These are phyloP conservation scores for Sinohyriopsis cumingii DNA, from an alignment of 2,888 invertebrate genomes.

Conservation along the genomic window DNA sequence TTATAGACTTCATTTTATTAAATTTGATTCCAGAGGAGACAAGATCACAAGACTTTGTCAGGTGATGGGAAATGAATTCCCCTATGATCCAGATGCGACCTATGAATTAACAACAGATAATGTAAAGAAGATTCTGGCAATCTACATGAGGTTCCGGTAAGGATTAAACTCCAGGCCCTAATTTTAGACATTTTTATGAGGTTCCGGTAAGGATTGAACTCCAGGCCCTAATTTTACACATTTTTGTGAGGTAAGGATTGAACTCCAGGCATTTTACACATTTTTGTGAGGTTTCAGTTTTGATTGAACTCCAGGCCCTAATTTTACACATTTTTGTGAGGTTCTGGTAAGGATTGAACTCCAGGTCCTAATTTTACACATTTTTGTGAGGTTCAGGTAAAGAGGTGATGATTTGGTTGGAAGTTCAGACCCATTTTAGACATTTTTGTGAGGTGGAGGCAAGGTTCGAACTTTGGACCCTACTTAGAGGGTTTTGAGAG, in stretches of 20 bases:
- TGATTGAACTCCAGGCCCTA: conserved; percentile 18
- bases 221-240: no score
- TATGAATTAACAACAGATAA: conserved; percentile 63
- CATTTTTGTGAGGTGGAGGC: background rate
- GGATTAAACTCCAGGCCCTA: conserved; percentile 10
- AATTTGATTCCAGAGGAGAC: conserved; percentile 7
- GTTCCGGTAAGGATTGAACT: conserved; percentile 31
- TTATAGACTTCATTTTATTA: no score
- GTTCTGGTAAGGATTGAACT: conserved; percentile 31
- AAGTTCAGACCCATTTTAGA: background rate
- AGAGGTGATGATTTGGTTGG: background rate
- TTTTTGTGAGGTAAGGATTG: conserved; percentile 34
- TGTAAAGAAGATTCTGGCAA: conserved; percentile 62
- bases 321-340: conserved; percentile 37
- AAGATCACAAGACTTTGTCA: conserved; percentile 44
- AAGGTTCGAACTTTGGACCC: background rate
- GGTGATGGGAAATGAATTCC: conserved; percentile 48
- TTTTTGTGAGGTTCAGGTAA: background rate
- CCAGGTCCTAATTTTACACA: no score
- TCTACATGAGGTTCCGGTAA: conserved; percentile 56
- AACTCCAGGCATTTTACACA: no score
- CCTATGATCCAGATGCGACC: conserved; percentile 52
- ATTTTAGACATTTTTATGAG: conserved; percentile 39
- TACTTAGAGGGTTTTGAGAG: no score
- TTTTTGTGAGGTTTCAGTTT: background rate